Evolutionary conservation across 2,113 vertebrate genomes (phyloP).

Genomic region (Microtus richardsoni): DNA sequence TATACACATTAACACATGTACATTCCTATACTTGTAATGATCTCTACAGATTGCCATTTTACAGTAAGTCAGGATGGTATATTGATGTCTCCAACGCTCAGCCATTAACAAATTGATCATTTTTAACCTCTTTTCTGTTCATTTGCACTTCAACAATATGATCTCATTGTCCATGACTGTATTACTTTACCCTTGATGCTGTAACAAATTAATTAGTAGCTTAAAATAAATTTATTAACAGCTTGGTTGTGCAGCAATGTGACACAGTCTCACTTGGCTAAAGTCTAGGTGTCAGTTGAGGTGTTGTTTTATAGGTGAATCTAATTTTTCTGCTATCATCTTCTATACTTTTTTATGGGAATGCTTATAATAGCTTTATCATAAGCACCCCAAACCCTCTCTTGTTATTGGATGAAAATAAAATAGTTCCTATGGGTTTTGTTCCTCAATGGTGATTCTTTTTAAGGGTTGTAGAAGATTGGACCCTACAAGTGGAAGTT

Average conservation of each 20-base stretch:
- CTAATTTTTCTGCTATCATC: neutral
- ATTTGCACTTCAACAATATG: neutral
- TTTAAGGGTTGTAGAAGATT: neutral
- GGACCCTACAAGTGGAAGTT: neutral
- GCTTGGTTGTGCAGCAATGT: neutral
- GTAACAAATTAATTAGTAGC: neutral
- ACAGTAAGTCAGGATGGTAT: neutral
- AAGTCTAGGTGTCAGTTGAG: neutral
- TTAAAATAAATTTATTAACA: neutral
- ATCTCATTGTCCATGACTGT: neutral
- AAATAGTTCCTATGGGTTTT: neutral
- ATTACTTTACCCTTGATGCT: neutral
- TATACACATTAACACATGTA: neutral
- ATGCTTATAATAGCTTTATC: neutral
- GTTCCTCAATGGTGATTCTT: neutral
- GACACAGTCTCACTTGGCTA: neutral
- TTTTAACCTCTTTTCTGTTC: neutral
- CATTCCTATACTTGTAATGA: neutral
- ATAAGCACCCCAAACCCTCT: neutral
- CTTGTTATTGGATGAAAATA: neutral
- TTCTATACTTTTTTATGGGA: neutral
- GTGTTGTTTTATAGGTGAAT: neutral
- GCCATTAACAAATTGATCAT: neutral
- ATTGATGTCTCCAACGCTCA: neutral
- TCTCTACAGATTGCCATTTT: neutral